A percentile compares a stretch with the other conserved stretches of the same genome.
phyloP scores from a whole-genome alignment of 2,888 invertebrate species.

The Aleiodes testaceus region DNA sequence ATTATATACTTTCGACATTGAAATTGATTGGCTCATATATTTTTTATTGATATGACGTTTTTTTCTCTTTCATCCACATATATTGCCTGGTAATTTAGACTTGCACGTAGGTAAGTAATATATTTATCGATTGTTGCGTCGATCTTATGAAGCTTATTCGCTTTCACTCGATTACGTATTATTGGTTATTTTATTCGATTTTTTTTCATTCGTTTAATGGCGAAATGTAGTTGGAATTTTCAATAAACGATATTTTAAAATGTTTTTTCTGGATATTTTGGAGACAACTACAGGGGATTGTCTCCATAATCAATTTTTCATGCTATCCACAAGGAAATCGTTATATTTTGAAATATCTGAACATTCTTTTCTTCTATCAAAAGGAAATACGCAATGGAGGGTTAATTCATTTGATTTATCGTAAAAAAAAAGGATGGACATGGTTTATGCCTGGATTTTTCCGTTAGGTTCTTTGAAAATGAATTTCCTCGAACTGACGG shows the following conservation, averaged over 20 bases:
- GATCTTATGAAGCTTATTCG: constrained; percentile 12
- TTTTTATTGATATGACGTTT: constrained; percentile 14
- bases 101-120: constrained; percentile 12
- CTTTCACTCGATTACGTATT: constrained; percentile 36
- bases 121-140: constrained; percentile 35
- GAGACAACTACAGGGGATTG: constrained; percentile 50
- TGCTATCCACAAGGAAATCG: constrained; percentile 30
- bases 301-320: constrained; percentile 60
- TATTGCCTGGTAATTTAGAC: constrained; percentile 20
- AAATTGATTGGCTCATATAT: constrained; percentile 19
- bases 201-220: constrained; percentile 8
- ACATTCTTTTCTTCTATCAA: neutral
- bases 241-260: constrained; percentile 7
- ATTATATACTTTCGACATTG: constrained; percentile 30
- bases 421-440: constrained; percentile 15
- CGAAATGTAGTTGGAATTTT: constrained; percentile 5
- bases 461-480: constrained; percentile 17
- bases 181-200: constrained; percentile 25
- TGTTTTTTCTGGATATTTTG: constrained; percentile 9
- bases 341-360: constrained; percentile 7
- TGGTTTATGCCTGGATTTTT: neutral
- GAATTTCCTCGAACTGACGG: constrained; percentile 24
- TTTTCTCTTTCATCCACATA: neutral
- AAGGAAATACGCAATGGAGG: constrained; percentile 3
- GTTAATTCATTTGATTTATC: constrained; percentile 37